Evolutionary conservation across 1,140 invertebrate genomes (phyloP).

Genomic region (Agrilus planipennis): DNA sequence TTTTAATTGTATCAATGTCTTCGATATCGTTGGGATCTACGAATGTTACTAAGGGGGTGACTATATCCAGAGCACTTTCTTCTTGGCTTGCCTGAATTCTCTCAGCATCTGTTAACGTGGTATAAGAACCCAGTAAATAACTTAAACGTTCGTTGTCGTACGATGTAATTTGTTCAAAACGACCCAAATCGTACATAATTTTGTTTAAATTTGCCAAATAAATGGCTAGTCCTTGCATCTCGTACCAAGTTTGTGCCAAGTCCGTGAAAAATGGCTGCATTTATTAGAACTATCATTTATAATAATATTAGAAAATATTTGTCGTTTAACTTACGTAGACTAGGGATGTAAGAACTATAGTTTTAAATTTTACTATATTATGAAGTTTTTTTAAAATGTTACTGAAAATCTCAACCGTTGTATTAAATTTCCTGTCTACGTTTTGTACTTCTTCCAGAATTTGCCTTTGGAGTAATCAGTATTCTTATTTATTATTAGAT

Average conservation of each 20-base stretch:
- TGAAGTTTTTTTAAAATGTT: slow-evolving; percentile 39
- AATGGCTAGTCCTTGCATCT: slow-evolving; percentile 48
- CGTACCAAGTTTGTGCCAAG: slow-evolving; percentile 47
- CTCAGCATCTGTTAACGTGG: slow-evolving; percentile 37
- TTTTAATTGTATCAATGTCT: slow-evolving; percentile 35
- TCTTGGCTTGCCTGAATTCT: slow-evolving; percentile 34
- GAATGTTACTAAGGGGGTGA: slow-evolving; percentile 28
- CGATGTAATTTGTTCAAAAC: slow-evolving; percentile 36
- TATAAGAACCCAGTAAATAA: slow-evolving; percentile 20
- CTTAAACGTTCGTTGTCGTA: slow-evolving; percentile 25
- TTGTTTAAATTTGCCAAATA: slow-evolving; percentile 46
- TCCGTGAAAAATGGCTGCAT: slow-evolving; percentile 50
- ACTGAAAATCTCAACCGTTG: slow-evolving; percentile 34
- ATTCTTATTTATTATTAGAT: neutral
- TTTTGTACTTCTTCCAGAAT: slow-evolving; percentile 41
- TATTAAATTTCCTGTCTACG: slow-evolving; percentile 36
- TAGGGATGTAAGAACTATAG: slow-evolving; percentile 46
- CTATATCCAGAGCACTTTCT: slow-evolving; percentile 3
- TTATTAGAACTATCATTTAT: slow-evolving; percentile 1
- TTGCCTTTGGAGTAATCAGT: slow-evolving; percentile 32
- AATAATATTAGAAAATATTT: slow-evolving; percentile 3
- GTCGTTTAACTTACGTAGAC: slow-evolving; percentile 45
- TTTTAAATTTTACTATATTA: slow-evolving; percentile 43
- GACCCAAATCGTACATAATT: slow-evolving; percentile 39
- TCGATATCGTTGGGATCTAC: slow-evolving; percentile 31